phyloP scores from a whole-genome alignment of 2,113 vertebrate species.

The Tetrax tetrax region DNA sequence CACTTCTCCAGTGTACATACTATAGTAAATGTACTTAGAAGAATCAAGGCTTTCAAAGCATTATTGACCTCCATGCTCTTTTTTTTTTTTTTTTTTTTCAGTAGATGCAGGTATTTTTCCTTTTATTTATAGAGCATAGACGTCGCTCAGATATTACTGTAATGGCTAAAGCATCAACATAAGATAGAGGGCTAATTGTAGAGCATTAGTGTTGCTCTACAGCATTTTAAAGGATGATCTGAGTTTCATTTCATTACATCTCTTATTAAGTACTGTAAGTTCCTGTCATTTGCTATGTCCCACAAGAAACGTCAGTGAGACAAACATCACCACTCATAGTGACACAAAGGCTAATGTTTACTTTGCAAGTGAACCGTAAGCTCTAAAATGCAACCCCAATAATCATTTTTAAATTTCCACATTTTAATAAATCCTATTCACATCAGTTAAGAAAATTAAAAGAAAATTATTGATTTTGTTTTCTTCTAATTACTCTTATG shows the following conservation, averaged over 20 bases:
- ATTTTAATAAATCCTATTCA: not conserved
- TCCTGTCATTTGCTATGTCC: not conserved
- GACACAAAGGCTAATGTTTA: not conserved
- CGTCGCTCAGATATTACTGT: not conserved
- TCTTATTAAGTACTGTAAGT: not conserved
- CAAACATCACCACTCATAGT: not conserved
- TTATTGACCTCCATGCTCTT: not conserved
- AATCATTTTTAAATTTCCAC: accelerated
- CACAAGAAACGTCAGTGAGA: not conserved
- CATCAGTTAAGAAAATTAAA: not conserved
- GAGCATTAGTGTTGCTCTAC: not conserved
- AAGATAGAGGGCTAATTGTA: not conserved
- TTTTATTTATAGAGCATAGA: not conserved
- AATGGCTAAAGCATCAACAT: not conserved
- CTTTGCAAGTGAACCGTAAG: not conserved
- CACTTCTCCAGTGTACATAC: not conserved
- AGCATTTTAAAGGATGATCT: not conserved
- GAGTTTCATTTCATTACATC: slow-evolving; percentile 3
- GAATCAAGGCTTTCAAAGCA: not conserved
- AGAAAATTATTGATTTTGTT: not conserved
- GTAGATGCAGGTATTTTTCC: not conserved
- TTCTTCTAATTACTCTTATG: not conserved
- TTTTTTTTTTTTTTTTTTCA: not conserved
- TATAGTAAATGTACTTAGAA: not conserved
- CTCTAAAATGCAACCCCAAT: not conserved